Evolutionary conservation across 2,113 vertebrate genomes (phyloP).

Genomic region (Syngnathus typhle): DNA sequence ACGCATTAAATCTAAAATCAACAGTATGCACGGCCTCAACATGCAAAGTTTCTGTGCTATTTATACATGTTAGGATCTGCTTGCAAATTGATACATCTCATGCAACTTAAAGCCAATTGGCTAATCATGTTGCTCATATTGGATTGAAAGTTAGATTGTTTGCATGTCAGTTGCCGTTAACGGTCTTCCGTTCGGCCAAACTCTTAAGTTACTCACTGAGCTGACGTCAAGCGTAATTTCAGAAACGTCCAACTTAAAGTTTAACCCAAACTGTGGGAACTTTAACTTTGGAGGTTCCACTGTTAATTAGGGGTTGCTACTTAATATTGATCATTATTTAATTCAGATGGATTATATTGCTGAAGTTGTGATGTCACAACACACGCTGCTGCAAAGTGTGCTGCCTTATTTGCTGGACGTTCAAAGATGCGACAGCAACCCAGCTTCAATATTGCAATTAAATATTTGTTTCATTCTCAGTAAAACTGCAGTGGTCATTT

Average conservation of each 20-base stretch:
- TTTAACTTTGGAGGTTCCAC: not conserved
- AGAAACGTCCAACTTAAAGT: not conserved
- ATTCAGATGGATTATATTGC: not conserved
- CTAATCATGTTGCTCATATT: too few species aligned
- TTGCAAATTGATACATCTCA: too few species aligned
- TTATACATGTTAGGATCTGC: not conserved
- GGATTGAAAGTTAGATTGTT: too few species aligned
- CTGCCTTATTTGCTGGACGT: not conserved
- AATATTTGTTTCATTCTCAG: conserved; percentile 1
- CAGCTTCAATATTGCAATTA: conserved; percentile 11
- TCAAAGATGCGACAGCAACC: not conserved
- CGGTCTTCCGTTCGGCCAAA: not conserved
- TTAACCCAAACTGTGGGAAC: not conserved
- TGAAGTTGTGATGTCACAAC: not conserved
- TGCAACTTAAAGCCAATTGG: too few species aligned
- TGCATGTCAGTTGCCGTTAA: not conserved
- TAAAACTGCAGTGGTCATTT: conserved; percentile 2
- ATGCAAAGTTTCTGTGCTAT: not conserved
- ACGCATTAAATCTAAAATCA: not conserved
- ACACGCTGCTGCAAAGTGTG: conserved; percentile 5
- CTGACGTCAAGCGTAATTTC: not conserved
- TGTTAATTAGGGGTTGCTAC: not conserved
- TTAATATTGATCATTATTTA: not conserved
- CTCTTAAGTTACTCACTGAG: not conserved
- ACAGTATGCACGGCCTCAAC: not conserved